These are phyloP conservation scores for Oriolus oriolus DNA, from an alignment of 2,113 vertebrate genomes.

Conservation along the genomic window DNA sequence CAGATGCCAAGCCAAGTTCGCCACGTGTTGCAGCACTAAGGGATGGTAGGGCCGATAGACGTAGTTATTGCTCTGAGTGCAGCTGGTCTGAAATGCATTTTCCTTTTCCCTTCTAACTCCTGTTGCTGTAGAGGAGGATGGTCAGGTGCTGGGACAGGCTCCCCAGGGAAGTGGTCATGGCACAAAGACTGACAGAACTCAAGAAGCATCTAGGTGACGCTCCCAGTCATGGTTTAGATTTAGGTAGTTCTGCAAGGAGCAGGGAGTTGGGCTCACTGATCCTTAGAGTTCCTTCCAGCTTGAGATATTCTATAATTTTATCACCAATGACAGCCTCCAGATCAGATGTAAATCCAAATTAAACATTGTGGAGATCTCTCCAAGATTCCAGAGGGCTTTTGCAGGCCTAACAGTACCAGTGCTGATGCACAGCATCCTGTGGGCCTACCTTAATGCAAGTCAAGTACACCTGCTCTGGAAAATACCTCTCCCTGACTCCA, in stretches of 20 bases:
- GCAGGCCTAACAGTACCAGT: background rate
- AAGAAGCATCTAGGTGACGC: rapidly evolving
- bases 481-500: background rate
- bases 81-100: background rate
- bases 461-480: background rate
- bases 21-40: background rate
- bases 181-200: background rate
- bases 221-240: background rate
- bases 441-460: background rate
- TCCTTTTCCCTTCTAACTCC: background rate
- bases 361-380: background rate
- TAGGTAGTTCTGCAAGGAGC: background rate
- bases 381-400: background rate
- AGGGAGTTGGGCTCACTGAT: background rate
- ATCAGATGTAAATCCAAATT: background rate
- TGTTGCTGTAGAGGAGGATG: background rate
- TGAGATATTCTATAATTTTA: background rate
- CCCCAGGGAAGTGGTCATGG: background rate
- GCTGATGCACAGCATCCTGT: background rate
- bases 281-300: background rate
- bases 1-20: background rate
- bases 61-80: background rate
- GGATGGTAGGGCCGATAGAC: background rate
- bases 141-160: background rate
- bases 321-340: background rate